Percentiles rank a stretch among this genome's conserved stretches.
phyloP scores from a whole-genome alignment of 2,888 invertebrate species.

The Synanthedon myopaeformis region DNA sequence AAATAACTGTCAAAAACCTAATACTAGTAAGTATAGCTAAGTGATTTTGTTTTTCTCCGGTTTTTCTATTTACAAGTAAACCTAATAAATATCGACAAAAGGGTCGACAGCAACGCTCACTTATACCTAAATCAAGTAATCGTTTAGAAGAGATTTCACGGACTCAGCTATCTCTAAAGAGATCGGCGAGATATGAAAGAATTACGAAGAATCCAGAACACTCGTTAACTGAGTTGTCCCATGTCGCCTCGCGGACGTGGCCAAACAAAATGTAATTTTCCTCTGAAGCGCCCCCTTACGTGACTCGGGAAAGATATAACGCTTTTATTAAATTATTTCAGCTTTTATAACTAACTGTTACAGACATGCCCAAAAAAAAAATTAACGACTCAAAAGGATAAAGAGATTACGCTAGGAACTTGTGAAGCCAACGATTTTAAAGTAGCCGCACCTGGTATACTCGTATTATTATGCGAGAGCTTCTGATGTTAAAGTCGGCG shows the following conservation, averaged over 20 bases:
- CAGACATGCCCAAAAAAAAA: slow-evolving; percentile 42
- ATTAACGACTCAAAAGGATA: slow-evolving; percentile 40
- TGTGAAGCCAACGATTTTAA: slow-evolving; percentile 3
- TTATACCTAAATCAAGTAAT: slow-evolving; percentile 6
- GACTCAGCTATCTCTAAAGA: slow-evolving; percentile 29
- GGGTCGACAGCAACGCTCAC: no score
- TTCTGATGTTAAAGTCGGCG: background rate
- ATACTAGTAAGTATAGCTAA: no score
- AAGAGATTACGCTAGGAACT: slow-evolving; percentile 31
- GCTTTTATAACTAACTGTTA: slow-evolving; percentile 55
- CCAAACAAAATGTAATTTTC: slow-evolving; percentile 68
- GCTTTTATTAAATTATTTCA: slow-evolving; percentile 65
- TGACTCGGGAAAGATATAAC: slow-evolving; percentile 66
- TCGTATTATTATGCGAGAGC: background rate
- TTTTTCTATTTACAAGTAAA: no score
- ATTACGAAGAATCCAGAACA: slow-evolving; percentile 56
- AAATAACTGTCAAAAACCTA: no score
- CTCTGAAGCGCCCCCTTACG: slow-evolving; percentile 61
- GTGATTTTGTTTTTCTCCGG: no score
- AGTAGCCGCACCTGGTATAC: background rate
- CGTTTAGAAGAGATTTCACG: slow-evolving; percentile 13
- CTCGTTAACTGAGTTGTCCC: slow-evolving; percentile 65
- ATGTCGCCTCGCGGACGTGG: slow-evolving; percentile 53
- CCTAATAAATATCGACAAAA: no score
- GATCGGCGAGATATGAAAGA: slow-evolving; percentile 55